Evolutionary conservation across 2,888 invertebrate genomes (phyloP).

Genomic region (Syritta pipiens): DNA sequence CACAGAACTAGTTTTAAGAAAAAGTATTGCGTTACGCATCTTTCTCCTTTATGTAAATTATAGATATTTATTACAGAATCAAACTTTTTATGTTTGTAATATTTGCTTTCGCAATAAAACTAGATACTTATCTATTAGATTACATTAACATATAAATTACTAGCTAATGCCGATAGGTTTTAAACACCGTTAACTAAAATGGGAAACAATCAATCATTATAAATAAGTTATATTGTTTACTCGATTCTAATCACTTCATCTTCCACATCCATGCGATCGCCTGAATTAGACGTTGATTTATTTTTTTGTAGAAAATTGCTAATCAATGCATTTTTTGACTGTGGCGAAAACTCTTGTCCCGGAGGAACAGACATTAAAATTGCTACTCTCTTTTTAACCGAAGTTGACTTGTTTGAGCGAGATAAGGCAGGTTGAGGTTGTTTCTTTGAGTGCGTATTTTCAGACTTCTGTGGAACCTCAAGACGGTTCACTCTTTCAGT

Average conservation of each 20-base stretch:
- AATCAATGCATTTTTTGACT: slow-evolving; percentile 78
- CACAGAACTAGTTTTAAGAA: no score
- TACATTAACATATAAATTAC: slow-evolving; percentile 62
- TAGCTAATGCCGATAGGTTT: slow-evolving; percentile 45
- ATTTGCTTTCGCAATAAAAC: slow-evolving; percentile 35
- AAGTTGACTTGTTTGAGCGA: no score
- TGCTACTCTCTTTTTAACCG: slow-evolving; percentile 42
- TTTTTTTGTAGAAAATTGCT: slow-evolving; percentile 79
- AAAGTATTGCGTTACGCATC: not conserved
- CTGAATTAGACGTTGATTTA: slow-evolving; percentile 5
- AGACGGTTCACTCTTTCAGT: no score
- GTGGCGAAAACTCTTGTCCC: slow-evolving; percentile 74
- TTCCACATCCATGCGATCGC: slow-evolving; percentile 31
- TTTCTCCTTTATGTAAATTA: slow-evolving; percentile 20
- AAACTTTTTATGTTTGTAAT: slow-evolving; percentile 23
- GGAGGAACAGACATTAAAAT: slow-evolving; percentile 77
- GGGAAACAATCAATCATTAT: slow-evolving; percentile 45
- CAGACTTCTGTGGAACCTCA: no score
- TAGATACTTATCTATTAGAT: slow-evolving; percentile 50
- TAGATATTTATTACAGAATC: slow-evolving; percentile 22
- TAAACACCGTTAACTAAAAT: slow-evolving; percentile 29
- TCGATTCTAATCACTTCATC: slow-evolving; percentile 13
- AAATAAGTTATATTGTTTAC: slow-evolving; percentile 12
- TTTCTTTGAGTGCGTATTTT: no score
- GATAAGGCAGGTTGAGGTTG: no score